A percentile compares a stretch with the other conserved stretches of the same genome.
phyloP scores from a whole-genome alignment of 2,888 invertebrate species.

The Xestia sexstrigata region DNA sequence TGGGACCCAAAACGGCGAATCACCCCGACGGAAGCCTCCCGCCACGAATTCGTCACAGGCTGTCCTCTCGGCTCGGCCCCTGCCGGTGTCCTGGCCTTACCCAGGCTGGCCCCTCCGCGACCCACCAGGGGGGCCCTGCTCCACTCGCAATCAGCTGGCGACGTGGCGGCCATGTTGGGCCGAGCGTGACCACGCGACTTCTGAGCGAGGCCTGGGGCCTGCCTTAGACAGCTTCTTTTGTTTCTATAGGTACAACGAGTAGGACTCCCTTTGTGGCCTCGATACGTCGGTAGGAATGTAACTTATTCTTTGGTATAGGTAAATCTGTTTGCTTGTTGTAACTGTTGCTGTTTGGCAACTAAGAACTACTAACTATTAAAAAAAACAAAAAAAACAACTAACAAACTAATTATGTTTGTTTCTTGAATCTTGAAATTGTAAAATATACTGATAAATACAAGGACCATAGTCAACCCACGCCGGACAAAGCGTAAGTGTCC shows the following conservation, averaged over 20 bases:
- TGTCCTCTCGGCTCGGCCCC: conserved; percentile 84
- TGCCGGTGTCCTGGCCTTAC: conserved; percentile 87
- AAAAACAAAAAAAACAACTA: no score
- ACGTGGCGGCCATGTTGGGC: conserved; percentile 92
- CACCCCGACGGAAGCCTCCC: conserved; percentile 97
- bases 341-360: background rate
- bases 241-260: conserved; percentile 47
- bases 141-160: conserved; percentile 92
- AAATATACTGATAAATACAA: background rate
- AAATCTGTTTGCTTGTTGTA: background rate
- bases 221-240: conserved; percentile 56
- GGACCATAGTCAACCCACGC: background rate
- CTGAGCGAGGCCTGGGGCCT: conserved; percentile 76
- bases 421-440: background rate
- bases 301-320: background rate
- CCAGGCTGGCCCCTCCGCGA: conserved; percentile 81
- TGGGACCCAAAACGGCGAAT: conserved; percentile 98
- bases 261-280: conserved; percentile 58
- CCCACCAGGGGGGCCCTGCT: conserved; percentile 86
- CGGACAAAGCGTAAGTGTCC: background rate
- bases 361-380: no score
- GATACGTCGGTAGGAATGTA: conserved; percentile 27
- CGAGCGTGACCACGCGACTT: conserved; percentile 90
- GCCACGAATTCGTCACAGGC: conserved; percentile 95
- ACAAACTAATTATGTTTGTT: conserved; percentile 7